phyloP scores from a whole-genome alignment of 2,888 invertebrate species.

The Eubasilissa splendida region DNA sequence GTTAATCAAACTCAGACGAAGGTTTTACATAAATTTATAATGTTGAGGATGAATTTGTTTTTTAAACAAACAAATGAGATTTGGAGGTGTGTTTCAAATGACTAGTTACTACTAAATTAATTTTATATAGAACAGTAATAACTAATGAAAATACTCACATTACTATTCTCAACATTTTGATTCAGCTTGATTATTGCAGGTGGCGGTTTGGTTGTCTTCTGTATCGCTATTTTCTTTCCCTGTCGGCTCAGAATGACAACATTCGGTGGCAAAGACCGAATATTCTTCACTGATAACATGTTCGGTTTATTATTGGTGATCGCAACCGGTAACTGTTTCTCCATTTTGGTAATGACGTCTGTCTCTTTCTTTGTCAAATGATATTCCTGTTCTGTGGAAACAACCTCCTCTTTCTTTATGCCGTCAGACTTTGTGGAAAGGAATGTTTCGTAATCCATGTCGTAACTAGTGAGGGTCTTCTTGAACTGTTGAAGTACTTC shows the following conservation, averaged over 20 bases:
- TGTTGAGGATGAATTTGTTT: too few relatives aligned
- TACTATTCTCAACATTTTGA: neutral
- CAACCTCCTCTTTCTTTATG: too few relatives aligned
- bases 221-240: conserved; percentile 55
- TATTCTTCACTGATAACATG: conserved; percentile 22
- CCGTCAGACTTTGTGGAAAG: neutral
- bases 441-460: conserved; percentile 7
- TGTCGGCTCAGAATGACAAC: conserved; percentile 62
- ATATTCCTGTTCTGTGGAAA: neutral
- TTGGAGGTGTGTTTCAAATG: too few relatives aligned
- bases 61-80: too few relatives aligned
- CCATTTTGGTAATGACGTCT: neutral
- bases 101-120: too few relatives aligned
- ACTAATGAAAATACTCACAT: too few relatives aligned
- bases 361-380: neutral
- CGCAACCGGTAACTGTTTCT: neutral
- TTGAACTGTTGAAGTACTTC: conserved; percentile 62
- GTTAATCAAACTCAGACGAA: too few relatives aligned
- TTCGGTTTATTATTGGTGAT: neutral
- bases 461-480: conserved; percentile 37
- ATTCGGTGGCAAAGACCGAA: conserved; percentile 64
- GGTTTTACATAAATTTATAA: too few relatives aligned
- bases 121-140: too few relatives aligned
- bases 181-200: conserved; percentile 18
- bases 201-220: conserved; percentile 46